These are phyloP conservation scores for Spinibarbus caldwelli DNA, from an alignment of 2,797 vertebrate species.

Conservation along the genomic window DNA sequence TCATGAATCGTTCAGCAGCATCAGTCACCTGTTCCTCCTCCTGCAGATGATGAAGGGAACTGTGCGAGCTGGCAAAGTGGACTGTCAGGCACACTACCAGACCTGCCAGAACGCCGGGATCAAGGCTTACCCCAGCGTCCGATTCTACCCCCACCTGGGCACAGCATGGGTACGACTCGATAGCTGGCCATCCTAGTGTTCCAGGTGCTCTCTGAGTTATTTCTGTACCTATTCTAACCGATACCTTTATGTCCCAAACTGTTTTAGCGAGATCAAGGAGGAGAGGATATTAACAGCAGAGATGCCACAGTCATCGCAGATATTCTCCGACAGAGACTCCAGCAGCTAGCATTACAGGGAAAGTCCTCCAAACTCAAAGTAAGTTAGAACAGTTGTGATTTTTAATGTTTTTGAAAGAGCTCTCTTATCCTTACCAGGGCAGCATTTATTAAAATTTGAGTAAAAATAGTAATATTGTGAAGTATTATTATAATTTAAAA, in stretches of 20 bases:
- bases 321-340: conserved; percentile 80
- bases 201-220: not conserved
- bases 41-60: conserved; percentile 87
- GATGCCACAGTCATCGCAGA: conserved; percentile 85
- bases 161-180: conserved; percentile 78
- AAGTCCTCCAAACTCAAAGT: conserved; percentile 82
- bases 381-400: conserved; percentile 15
- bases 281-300: conserved; percentile 87
- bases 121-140: conserved; percentile 90
- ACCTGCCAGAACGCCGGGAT: conserved; percentile 89
- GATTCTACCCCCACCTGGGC: conserved; percentile 84
- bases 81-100: conserved; percentile 88
- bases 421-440: not conserved
- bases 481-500: no score
- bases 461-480: no score
- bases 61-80: conserved; percentile 91
- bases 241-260: not conserved
- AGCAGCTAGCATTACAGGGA: conserved; percentile 72
- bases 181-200: not conserved
- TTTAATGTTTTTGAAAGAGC: not conserved
- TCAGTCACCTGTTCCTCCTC: not conserved
- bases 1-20: not conserved
- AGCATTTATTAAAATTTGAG: not conserved
- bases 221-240: not conserved
- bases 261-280: conserved; percentile 77